Base-by-base conservation (phyloP, 2,113 vertebrate species). In the Telmatochromis sp. region DNA sequence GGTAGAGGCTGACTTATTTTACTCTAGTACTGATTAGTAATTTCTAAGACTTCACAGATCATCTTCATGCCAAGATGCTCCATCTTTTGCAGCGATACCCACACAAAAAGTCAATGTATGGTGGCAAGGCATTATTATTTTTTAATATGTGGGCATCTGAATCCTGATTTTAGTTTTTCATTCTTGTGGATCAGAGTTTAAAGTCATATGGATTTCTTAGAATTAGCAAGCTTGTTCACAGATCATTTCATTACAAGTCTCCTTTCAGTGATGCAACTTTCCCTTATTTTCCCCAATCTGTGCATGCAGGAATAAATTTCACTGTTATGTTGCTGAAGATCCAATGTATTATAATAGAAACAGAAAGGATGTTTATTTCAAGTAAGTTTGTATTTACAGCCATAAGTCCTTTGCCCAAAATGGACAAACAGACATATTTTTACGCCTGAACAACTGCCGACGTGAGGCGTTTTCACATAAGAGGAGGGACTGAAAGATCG, bases 311-410 rank as follows among this genome's bases (percentile, higher is more conserved):
- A 80, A n/a, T 91, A 90, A 88, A 90, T 86, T 86, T 93, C 89
- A 93, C 91, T 95, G 53, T 93, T 94, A 94, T 84, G 86, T 93
- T 90, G 88, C 88, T 87, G 82, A 94, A 94, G 88, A 93, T 92
- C 94, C 89, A 91, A 93, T 94, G 87, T 83, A 90, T 93, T 95
- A 95, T 89, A 93, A 86, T 94, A 95, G 82, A 95, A 95, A 95
- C 86, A 92, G 90, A 92, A 94, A 90, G 86, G 90, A 91, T 92
- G 87, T 89, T 68, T 86, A 93, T 89, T 95, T 96, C 94, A 96
- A 96, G 96, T 96, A 96, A 87, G 89, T 93, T 87, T 93, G 92
- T 96, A 95, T 95, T 86, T 95, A 95, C 93, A 95, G 91, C 68
- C 86, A 40, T 81, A 73, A 89, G 85, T 84, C 87, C 83, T 75